These are phyloP conservation scores for Drosophila neonasuta DNA, from an alignment of 2,888 invertebrate species.

Conservation along the genomic window DNA sequence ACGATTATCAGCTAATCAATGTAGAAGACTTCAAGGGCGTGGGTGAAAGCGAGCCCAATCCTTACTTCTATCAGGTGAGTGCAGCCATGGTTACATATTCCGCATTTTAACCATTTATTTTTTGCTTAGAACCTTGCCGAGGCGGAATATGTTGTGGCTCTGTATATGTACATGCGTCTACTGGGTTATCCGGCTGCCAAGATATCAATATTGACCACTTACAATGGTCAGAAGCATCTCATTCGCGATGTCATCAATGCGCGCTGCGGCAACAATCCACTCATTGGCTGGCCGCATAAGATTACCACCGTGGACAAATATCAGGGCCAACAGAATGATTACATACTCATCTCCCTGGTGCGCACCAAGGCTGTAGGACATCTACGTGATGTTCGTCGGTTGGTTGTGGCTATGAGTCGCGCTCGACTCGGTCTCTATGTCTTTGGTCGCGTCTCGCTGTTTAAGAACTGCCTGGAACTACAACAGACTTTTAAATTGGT, in stretches of 20 bases:
- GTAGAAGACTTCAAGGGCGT: constrained; percentile 98
- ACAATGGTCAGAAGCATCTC: constrained; percentile 99
- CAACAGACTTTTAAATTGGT: constrained; percentile 97
- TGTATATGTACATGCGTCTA: constrained; percentile 99
- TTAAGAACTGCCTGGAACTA: constrained; percentile 98
- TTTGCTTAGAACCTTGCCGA: constrained; percentile 89
- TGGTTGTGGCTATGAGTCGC: constrained; percentile 98
- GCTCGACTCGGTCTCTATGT: constrained; percentile 98
- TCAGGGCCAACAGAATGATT: constrained; percentile 99
- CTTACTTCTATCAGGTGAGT: constrained; percentile 97
- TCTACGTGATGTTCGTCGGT: constrained; percentile 95
- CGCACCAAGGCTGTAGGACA: constrained; percentile 99
- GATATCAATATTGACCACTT: constrained; percentile 98
- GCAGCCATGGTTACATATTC: not conserved
- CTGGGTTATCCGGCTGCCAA: constrained; percentile 98
- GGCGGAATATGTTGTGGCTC: constrained; percentile 97
- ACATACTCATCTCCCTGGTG: constrained; percentile 97
- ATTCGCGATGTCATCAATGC: constrained; percentile 97
- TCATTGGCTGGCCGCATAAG: constrained; percentile 96
- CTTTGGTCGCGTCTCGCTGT: constrained; percentile 95
- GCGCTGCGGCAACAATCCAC: constrained; percentile 95
- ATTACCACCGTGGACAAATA: constrained; percentile 99
- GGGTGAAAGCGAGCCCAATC: constrained; percentile 98
- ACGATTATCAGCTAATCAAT: constrained; percentile 97
- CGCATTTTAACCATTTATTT: constrained; percentile 3